These are phyloP conservation scores for Dipodomys ordii DNA, from an alignment of 2,113 vertebrate species.

Conservation along the genomic window DNA sequence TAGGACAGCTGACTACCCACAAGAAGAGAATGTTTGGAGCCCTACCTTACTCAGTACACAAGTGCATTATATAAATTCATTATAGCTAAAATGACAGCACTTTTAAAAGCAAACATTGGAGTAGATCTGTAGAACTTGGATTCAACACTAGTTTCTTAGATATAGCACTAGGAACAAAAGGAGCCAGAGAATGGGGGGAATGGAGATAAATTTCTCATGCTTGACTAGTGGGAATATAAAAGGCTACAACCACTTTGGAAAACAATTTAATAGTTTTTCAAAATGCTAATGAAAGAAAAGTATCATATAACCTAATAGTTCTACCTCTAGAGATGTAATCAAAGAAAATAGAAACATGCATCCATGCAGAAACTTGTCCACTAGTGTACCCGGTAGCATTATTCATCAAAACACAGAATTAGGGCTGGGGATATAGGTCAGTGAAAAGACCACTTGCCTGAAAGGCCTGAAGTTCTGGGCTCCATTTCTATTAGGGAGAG, in stretches of 20 bases:
- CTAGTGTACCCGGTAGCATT: background rate
- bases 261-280: background rate
- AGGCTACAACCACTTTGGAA: background rate
- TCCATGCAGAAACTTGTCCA: background rate
- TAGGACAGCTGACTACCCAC: background rate
- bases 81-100: background rate
- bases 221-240: background rate
- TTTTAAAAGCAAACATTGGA: background rate
- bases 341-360: background rate
- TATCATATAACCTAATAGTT: background rate
- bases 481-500: background rate
- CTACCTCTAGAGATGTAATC: background rate
- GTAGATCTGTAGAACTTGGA: background rate
- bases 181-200: background rate
- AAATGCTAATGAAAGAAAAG: background rate
- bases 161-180: background rate
- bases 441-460: background rate
- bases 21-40: background rate
- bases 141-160: background rate
- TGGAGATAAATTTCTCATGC: background rate
- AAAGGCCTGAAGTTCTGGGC: background rate
- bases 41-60: background rate
- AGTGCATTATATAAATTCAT: background rate
- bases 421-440: background rate
- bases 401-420: background rate